These are phyloP conservation scores for Spheniscus humboldti DNA, from an alignment of 2,797 vertebrate species.

Conservation along the genomic window DNA sequence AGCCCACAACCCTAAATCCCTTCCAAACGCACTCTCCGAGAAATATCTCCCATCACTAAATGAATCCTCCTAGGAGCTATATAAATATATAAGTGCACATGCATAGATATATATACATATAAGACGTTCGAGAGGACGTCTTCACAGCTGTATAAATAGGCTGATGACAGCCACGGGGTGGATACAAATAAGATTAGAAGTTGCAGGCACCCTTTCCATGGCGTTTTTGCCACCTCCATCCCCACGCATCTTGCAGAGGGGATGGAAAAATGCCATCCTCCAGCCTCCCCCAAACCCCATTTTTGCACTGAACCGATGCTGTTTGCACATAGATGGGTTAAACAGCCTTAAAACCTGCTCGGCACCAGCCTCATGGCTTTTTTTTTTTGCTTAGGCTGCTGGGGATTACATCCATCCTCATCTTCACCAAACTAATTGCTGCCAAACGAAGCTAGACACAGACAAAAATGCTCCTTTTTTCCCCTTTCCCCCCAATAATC, in stretches of 20 bases:
- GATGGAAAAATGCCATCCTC: neutral
- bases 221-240: neutral
- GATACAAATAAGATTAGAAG: constrained; percentile 59
- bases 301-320: neutral
- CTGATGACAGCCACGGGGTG: constrained; percentile 27
- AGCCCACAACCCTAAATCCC: neutral
- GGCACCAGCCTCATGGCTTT: neutral
- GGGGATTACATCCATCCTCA: neutral
- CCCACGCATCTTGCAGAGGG: neutral
- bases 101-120: neutral
- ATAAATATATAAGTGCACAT: constrained; percentile 55
- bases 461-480: neutral
- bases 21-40: neutral
- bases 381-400: neutral
- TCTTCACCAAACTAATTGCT: neutral
- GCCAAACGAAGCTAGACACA: accelerated
- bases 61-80: constrained; percentile 53
- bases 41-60: constrained; percentile 48
- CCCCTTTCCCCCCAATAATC: neutral
- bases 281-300: neutral
- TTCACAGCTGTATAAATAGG: constrained; percentile 50
- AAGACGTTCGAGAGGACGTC: constrained; percentile 24
- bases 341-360: neutral
- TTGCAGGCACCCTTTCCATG: neutral
- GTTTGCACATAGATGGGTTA: neutral